Evolutionary conservation across 2,888 invertebrate species (phyloP).

Genomic region (Stenchaetothrips biformis): DNA sequence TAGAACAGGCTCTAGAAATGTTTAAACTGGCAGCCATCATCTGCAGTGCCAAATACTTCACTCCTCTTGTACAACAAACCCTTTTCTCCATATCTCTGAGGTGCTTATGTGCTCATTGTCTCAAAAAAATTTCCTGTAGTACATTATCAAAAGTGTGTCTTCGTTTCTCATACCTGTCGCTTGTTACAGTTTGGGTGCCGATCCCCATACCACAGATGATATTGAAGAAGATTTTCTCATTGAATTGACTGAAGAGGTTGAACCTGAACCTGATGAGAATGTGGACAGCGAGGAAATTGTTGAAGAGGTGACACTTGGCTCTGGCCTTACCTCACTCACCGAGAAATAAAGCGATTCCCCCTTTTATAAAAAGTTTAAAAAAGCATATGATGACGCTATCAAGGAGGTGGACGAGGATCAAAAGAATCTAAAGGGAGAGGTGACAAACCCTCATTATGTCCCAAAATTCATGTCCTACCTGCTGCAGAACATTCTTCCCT

Average conservation of each 20-base stretch:
- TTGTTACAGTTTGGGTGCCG: no score
- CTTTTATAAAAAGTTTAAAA: neutral
- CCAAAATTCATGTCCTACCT: neutral
- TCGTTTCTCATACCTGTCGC: no score
- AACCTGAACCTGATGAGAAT: no score
- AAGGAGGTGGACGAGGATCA: neutral
- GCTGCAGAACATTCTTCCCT: no score
- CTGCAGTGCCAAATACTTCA: no score
- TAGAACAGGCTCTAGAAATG: neutral
- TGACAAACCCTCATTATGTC: neutral
- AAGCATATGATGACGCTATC: neutral
- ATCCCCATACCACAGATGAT: no score
- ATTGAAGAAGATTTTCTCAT: no score
- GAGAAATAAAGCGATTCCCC: no score
- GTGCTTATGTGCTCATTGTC: neutral
- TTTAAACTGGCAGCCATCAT: neutral
- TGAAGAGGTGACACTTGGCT: neutral
- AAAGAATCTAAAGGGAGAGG: neutral
- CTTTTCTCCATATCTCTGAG: neutral
- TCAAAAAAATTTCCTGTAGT: no score
- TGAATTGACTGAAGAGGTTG: no score
- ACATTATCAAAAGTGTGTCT: neutral
- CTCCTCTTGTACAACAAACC: neutral
- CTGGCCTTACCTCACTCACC: no score
- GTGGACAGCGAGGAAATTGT: no score